These are phyloP conservation scores for Stomorhina lunata DNA, from an alignment of 2,888 invertebrate species.

Conservation along the genomic window DNA sequence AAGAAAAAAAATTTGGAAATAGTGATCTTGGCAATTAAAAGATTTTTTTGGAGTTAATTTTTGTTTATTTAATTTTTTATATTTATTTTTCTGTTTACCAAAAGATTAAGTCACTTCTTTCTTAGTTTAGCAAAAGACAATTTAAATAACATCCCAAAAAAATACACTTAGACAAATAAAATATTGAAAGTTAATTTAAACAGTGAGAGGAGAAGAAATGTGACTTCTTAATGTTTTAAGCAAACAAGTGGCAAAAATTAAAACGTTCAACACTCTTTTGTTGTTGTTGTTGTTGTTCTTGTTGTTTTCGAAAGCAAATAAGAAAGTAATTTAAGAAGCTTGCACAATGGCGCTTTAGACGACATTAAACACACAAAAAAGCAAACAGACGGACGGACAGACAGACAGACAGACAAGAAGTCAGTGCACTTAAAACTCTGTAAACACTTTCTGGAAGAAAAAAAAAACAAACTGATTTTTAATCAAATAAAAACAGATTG, in stretches of 20 bases:
- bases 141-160: slow-evolving; percentile 34
- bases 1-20: slow-evolving; percentile 2
- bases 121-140: slow-evolving; percentile 47
- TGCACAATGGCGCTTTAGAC: slow-evolving; percentile 64
- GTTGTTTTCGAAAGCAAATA: slow-evolving; percentile 33
- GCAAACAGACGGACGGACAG: background rate
- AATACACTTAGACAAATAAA: slow-evolving; percentile 32
- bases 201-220: too few relatives aligned
- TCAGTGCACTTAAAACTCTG: slow-evolving; percentile 54
- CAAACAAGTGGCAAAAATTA: slow-evolving; percentile 62
- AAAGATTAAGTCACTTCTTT: slow-evolving; percentile 38
- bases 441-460: slow-evolving; percentile 31
- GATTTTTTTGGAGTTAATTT: slow-evolving; percentile 43
- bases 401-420: slow-evolving; percentile 35
- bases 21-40: slow-evolving; percentile 31
- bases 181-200: slow-evolving; percentile 42
- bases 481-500: slow-evolving; percentile 60
- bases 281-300: slow-evolving; percentile 16
- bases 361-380: slow-evolving; percentile 3
- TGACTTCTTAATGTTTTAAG: slow-evolving; percentile 57
- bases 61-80: slow-evolving; percentile 38
- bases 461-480: slow-evolving; percentile 45
- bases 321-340: slow-evolving; percentile 62
- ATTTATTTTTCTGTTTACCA: background rate
- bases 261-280: slow-evolving; percentile 31